Conservation (phyloP, 2,113 vertebrate species). For the Caranx ignobilis region DNA sequence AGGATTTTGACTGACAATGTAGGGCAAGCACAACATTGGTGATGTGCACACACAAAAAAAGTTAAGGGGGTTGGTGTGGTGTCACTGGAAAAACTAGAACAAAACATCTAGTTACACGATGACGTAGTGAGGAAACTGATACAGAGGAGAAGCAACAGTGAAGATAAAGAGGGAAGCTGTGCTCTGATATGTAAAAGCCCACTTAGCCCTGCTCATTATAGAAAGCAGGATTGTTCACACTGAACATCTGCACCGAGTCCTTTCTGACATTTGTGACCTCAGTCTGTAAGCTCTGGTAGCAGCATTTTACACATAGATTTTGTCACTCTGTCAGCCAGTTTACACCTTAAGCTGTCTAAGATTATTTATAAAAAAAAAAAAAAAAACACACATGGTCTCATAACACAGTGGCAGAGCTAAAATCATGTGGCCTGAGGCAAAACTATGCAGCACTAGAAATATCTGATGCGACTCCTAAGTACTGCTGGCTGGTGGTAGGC, state of each 20-base stretch:
- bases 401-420: neutral
- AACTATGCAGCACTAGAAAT: neutral
- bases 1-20: conserved; percentile 34
- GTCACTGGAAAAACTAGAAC: conserved; percentile 15
- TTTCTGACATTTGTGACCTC: conserved; percentile 21
- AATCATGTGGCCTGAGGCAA: neutral
- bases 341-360: neutral
- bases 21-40: neutral
- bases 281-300: neutral
- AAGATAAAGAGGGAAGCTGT: conserved; percentile 1
- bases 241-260: neutral
- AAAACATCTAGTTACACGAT: conserved; percentile 26
- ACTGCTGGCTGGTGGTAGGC: neutral
- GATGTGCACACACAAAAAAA: neutral
- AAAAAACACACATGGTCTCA: neutral
- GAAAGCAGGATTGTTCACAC: conserved; percentile 2
- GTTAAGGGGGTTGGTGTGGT: neutral
- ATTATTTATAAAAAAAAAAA: neutral
- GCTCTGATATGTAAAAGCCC: conserved; percentile 18
- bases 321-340: neutral
- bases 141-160: neutral
- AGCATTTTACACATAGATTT: neutral
- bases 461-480: neutral
- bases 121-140: conserved; percentile 15
- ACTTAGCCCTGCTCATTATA: conserved; percentile 16